Conservation (phyloP, 2,797 vertebrate genomes). For the Uromys caudimaculatus region DNA sequence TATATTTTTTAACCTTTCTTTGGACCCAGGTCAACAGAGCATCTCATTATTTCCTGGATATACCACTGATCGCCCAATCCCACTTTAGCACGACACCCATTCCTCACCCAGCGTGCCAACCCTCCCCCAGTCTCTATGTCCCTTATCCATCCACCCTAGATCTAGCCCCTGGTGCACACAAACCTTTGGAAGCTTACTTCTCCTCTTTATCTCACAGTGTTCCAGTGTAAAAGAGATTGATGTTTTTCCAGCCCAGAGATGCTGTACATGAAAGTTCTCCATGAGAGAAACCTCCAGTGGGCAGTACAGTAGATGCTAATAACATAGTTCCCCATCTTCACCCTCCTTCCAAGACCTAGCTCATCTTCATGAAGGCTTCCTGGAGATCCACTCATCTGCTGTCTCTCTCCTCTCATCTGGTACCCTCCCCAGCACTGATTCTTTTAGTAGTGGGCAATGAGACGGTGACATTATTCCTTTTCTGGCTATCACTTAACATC, state of each 20-base stretch:
- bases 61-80: background rate
- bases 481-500: background rate
- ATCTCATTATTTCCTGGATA: background rate
- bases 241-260: background rate
- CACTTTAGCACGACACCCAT: background rate
- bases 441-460: background rate
- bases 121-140: background rate
- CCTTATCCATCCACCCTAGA: background rate
- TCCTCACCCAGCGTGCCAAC: background rate
- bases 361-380: constrained; percentile 2
- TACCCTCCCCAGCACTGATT: background rate
- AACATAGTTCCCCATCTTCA: background rate
- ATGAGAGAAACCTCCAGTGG: background rate
- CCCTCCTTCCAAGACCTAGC: background rate
- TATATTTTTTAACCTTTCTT: background rate
- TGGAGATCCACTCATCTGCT: background rate
- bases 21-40: background rate
- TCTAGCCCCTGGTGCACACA: background rate
- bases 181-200: background rate
- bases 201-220: background rate
- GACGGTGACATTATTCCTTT: constrained; percentile 12
- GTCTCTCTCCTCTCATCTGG: background rate
- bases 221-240: background rate
- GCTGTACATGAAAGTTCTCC: background rate
- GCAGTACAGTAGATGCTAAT: background rate